phyloP scores from a whole-genome alignment of 2,797 vertebrate species.

The Natrix natrix region DNA sequence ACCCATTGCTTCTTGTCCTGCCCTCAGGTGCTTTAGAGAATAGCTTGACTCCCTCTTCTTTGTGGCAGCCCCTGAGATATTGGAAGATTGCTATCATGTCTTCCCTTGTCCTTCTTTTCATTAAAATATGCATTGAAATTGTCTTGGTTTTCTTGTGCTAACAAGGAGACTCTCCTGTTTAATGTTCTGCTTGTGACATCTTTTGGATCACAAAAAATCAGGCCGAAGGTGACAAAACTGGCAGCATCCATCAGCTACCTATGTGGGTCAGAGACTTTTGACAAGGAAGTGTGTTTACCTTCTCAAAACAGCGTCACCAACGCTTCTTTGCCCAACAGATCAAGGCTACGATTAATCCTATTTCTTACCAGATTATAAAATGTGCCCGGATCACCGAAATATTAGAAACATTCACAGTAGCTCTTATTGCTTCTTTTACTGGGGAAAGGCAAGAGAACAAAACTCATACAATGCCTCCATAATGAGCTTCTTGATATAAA shows the following conservation, averaged over 20 bases:
- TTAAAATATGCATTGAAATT: neutral
- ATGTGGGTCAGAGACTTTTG: neutral
- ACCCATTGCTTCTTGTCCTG: no score
- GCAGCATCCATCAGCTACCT: neutral
- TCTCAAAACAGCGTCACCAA: neutral
- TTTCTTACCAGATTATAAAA: neutral
- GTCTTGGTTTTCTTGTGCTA: conserved; percentile 1
- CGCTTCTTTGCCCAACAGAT: neutral
- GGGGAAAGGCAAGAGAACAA: neutral
- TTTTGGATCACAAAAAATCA: neutral
- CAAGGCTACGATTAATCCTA: neutral
- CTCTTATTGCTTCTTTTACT: neutral
- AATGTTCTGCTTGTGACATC: neutral
- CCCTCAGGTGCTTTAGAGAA: no score
- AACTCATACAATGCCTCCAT: neutral
- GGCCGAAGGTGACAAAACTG: neutral
- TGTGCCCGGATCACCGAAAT: neutral
- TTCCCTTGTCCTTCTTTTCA: no score
- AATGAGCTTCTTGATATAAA: neutral
- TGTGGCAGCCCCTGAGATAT: no score
- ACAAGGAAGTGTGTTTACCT: neutral
- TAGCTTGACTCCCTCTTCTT: no score
- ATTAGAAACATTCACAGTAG: neutral
- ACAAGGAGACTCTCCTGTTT: neutral
- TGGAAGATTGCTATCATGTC: no score